Base-by-base conservation (phyloP, 2,888 invertebrate species). In the Agonopterix heracliana region DNA sequence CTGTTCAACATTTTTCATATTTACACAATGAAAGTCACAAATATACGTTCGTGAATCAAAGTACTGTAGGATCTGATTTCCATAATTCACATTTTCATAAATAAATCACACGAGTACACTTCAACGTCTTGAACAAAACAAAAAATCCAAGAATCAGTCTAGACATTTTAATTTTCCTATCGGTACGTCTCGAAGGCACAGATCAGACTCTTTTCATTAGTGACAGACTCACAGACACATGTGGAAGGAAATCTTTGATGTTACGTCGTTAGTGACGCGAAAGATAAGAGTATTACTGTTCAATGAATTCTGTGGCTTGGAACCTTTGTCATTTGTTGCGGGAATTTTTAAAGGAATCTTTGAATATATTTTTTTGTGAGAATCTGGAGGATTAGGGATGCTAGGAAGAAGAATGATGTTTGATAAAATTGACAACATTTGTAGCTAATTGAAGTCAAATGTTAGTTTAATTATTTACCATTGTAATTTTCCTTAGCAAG, bases 111-210 rank as follows among this genome's bases (percentile, higher is more conserved):
- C 34, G 11, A 43, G 35, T 46, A 46, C 9, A 41, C 13, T 38
- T 34, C 59, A 64, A 62, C 65, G 63, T 71, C 72, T 71, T 65
- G 65, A 67, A 12, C 64, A 70, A 75, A 82, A 81, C 78, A 79
- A 78, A 81, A 81, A 68, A 60, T 59, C 56, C 60, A 72, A 63
- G 71, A 66, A 64, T 45, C 65, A 69, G 86, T 87, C 87, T 87
- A 88, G 87, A 88, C 87, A 74, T 86, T 86, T 87, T 87, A 85
- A 86, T 87, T 87, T 86, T 86, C 84, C 83, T 84, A 84, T 85
- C 82, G 74, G 68, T 71, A 66, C 70, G 72, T 75, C 74, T 72
- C 65, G 66, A 66, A 66, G 72, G 65, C 71, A 68, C 74, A 67
- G 78, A 81, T 82, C 78, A 66, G 74, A 71, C 65, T 75, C 81